Conservation (phyloP, 2,888 invertebrate species). For the Lasioglossum vierecki region DNA sequence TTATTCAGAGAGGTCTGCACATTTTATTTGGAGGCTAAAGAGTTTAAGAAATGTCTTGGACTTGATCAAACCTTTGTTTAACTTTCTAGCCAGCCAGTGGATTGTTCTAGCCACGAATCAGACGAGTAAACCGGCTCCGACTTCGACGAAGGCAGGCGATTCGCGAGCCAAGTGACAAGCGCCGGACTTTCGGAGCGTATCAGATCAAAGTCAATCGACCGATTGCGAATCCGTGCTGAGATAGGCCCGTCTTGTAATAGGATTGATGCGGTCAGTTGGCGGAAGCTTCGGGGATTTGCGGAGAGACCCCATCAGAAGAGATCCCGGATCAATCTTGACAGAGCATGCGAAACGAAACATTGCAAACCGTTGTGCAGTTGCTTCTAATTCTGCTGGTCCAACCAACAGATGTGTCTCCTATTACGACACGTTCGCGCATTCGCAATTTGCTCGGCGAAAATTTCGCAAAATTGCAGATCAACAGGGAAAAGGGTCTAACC, state of each 20-base stretch:
- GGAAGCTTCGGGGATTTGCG: constrained; percentile 71
- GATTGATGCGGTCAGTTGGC: constrained; percentile 77
- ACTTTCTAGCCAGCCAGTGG: not conserved
- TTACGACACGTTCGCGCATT: not conserved
- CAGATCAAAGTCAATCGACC: constrained; percentile 68
- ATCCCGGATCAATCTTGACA: constrained; percentile 75
- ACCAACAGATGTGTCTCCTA: not conserved
- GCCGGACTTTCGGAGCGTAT: constrained; percentile 23
- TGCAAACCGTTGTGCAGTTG: constrained; percentile 68
- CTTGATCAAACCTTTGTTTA: not conserved
- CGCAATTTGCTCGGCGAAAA: not conserved
- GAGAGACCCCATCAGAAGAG: constrained; percentile 71
- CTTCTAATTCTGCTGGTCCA: constrained; percentile 39
- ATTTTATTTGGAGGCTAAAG: not conserved
- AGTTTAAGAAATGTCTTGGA: no score
- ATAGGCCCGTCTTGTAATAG: constrained; percentile 77
- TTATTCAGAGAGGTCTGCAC: not conserved
- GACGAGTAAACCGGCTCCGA: constrained; percentile 56
- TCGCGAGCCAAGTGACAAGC: constrained; percentile 71
- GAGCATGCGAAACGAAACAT: constrained; percentile 54
- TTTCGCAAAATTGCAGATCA: not conserved
- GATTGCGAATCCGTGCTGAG: constrained; percentile 73
- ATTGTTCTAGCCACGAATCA: constrained; percentile 28
- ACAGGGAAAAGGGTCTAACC: not conserved
- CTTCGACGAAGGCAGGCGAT: constrained; percentile 37